Evolutionary conservation across 2,797 vertebrate species (phyloP).

Genomic region (Pachyuromys duprasi): DNA sequence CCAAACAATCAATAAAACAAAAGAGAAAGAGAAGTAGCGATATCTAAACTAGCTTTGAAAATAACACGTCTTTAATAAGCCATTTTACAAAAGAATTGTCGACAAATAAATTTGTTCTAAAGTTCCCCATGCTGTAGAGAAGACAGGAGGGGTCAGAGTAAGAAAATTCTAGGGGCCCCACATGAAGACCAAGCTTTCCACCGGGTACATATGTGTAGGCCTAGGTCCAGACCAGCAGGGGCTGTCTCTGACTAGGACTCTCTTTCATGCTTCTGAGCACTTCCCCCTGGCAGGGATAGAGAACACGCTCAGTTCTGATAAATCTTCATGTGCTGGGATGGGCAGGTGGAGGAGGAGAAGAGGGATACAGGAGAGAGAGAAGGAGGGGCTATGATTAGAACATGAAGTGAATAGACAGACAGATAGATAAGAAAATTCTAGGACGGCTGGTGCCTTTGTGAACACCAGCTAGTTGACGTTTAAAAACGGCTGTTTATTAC

Average conservation of each 20-base stretch:
- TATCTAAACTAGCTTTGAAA: not conserved
- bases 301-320: too few species aligned
- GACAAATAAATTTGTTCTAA: conserved; percentile 3
- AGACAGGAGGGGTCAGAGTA: not conserved
- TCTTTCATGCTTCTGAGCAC: too few species aligned
- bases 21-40: not conserved
- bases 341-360: too few species aligned
- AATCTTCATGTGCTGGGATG: too few species aligned
- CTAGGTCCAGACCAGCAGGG: too few species aligned
- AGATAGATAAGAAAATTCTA: not conserved
- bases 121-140: not conserved
- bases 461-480: not conserved
- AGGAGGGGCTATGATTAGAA: too few species aligned
- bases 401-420: too few species aligned
- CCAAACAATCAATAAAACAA: not conserved
- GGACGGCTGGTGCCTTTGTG: not conserved
- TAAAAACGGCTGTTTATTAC: not conserved
- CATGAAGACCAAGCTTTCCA: too few species aligned
- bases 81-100: not conserved
- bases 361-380: too few species aligned
- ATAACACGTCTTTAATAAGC: not conserved
- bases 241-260: too few species aligned
- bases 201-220: too few species aligned
- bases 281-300: too few species aligned
- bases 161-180: not conserved